Conservation (phyloP, 2,113 vertebrate species). For the Sprattus sprattus region DNA sequence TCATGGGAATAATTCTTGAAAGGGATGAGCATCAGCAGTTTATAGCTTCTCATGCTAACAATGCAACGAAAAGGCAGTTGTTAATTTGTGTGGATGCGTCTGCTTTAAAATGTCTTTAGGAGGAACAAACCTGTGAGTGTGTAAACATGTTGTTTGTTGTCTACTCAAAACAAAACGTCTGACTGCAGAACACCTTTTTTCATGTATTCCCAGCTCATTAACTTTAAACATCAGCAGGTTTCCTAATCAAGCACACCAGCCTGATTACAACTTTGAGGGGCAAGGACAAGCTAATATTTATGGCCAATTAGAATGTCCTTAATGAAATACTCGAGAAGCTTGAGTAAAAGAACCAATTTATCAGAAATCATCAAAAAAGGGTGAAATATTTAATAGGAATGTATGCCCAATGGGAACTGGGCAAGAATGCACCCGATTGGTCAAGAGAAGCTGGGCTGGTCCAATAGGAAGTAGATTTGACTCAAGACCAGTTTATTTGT, state of each 20-base stretch:
- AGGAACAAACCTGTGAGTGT: not conserved
- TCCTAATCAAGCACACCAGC: constrained; percentile 38
- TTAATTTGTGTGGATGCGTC: too few species aligned
- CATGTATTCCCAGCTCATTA: constrained; percentile 38
- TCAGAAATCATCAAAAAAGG: too few species aligned
- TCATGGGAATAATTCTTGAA: not conserved
- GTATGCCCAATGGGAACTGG: too few species aligned
- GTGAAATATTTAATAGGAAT: too few species aligned
- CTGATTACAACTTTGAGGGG: constrained; percentile 37
- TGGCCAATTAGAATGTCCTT: constrained; percentile 46
- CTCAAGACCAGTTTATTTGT: too few species aligned
- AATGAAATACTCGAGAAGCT: constrained; percentile 33
- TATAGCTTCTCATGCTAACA: too few species aligned
- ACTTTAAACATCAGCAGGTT: constrained; percentile 27
- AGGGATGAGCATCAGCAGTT: not conserved
- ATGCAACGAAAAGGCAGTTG: too few species aligned
- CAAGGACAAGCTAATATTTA: constrained; percentile 29
- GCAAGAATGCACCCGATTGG: too few species aligned
- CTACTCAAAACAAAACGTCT: not conserved
- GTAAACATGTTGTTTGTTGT: not conserved
- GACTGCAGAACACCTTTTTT: constrained; percentile 32
- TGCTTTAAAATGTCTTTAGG: not conserved
- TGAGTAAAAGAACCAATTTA: not conserved
- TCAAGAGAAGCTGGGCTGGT: too few species aligned
- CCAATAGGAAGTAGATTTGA: too few species aligned